phyloP scores from a whole-genome alignment of 2,888 invertebrate genomes.

The Drosophila mimica region DNA sequence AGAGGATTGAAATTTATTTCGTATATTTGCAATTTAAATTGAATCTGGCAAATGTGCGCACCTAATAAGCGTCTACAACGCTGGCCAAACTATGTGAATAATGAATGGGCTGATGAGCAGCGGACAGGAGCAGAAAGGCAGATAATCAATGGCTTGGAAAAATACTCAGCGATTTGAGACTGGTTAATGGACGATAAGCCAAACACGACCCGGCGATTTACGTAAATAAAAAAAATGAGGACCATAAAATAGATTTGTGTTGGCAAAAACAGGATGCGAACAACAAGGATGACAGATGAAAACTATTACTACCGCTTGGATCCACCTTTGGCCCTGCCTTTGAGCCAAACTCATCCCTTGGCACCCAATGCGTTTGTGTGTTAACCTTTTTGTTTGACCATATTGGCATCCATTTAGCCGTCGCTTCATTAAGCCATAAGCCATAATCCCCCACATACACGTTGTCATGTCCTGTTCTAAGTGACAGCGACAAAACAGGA shows the following conservation, averaged over 20 bases:
- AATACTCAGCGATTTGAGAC: conserved; percentile 52
- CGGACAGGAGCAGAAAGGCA: conserved; percentile 25
- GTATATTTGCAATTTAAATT: conserved; percentile 41
- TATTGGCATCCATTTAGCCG: conserved; percentile 58
- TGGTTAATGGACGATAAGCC: conserved; percentile 22
- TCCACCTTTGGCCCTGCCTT: conserved; percentile 40
- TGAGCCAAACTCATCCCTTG: conserved; percentile 8
- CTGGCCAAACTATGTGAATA: conserved; percentile 37
- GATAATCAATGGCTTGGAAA: conserved; percentile 64
- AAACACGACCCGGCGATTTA: conserved; percentile 26
- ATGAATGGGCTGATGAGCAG: conserved; percentile 34
- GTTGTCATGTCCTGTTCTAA: conserved; percentile 54
- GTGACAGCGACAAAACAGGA: conserved; percentile 11
- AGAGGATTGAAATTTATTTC: conserved; percentile 20
- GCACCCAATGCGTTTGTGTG: conserved; percentile 14
- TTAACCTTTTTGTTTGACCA: conserved; percentile 37
- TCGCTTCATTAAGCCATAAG: conserved; percentile 76
- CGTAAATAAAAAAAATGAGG: conserved; percentile 1
- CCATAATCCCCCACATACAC: conserved; percentile 26
- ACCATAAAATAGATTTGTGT: conserved; percentile 12
- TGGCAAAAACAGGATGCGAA: background rate
- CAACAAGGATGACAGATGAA: conserved; percentile 12
- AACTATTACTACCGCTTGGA: conserved; percentile 61
- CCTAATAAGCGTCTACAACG: background rate
- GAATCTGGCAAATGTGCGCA: conserved; percentile 36